Conservation (phyloP, 1,140 invertebrate genomes). For the Coptotermes formosanus region DNA sequence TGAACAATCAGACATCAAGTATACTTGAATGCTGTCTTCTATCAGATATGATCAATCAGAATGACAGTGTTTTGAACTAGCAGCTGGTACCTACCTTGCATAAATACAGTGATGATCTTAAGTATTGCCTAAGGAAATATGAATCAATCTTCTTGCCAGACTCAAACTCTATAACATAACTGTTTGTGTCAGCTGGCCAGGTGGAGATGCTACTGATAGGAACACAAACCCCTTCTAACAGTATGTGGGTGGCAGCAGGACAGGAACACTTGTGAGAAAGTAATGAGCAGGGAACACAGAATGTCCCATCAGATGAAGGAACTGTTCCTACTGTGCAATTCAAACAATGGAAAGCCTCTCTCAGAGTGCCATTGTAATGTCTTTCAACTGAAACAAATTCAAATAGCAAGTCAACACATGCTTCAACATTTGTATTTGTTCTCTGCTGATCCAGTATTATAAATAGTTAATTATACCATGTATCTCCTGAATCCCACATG, state of each 20-base stretch:
- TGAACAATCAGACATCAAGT: no score
- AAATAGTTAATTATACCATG: background rate
- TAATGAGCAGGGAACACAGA: conserved; percentile 50
- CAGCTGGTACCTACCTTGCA: conserved; percentile 51
- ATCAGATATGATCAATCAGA: no score
- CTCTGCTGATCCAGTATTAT: no score
- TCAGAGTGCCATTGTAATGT: conserved; percentile 46
- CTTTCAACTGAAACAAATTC: conserved; percentile 46
- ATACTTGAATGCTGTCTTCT: no score
- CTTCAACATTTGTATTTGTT: no score
- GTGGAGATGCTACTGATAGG: conserved; percentile 40
- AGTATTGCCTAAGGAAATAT: conserved; percentile 51
- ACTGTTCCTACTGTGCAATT: conserved; percentile 49
- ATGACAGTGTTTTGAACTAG: background rate
- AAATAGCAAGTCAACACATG: no score
- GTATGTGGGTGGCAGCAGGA: conserved; percentile 39
- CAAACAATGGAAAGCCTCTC: conserved; percentile 46
- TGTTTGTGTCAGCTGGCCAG: conserved; percentile 44
- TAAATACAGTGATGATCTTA: conserved; percentile 49
- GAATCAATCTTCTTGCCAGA: conserved; percentile 47
- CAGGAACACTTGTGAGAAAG: conserved; percentile 39
- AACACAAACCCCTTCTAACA: conserved; percentile 48
- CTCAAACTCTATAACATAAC: conserved; percentile 47
- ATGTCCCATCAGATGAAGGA: conserved; percentile 45
- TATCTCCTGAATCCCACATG: background rate